Evolutionary conservation across 1,140 invertebrate genomes (phyloP).

Genomic region (Portunus trituberculatus): DNA sequence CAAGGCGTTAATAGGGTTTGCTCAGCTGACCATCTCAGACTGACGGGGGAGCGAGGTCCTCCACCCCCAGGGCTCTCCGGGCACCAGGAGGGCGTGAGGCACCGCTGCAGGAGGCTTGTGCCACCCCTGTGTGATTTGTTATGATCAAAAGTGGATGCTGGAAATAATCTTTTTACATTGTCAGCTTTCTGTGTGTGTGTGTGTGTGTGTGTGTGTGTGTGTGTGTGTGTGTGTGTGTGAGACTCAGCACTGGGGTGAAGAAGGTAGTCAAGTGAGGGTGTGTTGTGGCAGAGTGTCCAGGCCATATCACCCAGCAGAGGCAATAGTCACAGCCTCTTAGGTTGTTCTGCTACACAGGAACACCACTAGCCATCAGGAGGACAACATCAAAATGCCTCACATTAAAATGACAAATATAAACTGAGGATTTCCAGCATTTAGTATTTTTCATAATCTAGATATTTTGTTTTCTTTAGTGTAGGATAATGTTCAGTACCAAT

Average conservation of each 20-base stretch:
- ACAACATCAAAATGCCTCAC: no score
- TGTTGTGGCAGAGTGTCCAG: not conserved
- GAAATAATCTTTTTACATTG: constrained; percentile 24
- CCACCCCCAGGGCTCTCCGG: constrained; percentile 29
- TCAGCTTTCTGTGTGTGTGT: not conserved
- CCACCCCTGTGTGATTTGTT: constrained; percentile 55
- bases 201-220: no score
- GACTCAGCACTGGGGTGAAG: not conserved
- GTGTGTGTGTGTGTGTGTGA: not conserved
- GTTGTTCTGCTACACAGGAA: no score
- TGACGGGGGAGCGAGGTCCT: constrained; percentile 80
- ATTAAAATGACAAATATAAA: no score
- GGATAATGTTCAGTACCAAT: no score
- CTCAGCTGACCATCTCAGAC: constrained; percentile 96
- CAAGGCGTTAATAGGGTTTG: constrained; percentile 96
- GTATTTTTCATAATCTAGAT: no score
- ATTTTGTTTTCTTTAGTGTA: no score
- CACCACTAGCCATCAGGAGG: no score
- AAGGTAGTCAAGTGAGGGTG: not conserved
- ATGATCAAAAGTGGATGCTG: constrained; percentile 67
- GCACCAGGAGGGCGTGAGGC: constrained; percentile 24
- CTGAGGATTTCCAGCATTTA: no score
- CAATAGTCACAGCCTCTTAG: no score
- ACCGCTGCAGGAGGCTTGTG: not conserved
- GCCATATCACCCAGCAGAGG: no score